Percentiles rank a stretch among this genome's conserved stretches.
Evolutionary conservation across 2,888 invertebrate species (phyloP).

Genomic region (Perizoma affinitatum): DNA sequence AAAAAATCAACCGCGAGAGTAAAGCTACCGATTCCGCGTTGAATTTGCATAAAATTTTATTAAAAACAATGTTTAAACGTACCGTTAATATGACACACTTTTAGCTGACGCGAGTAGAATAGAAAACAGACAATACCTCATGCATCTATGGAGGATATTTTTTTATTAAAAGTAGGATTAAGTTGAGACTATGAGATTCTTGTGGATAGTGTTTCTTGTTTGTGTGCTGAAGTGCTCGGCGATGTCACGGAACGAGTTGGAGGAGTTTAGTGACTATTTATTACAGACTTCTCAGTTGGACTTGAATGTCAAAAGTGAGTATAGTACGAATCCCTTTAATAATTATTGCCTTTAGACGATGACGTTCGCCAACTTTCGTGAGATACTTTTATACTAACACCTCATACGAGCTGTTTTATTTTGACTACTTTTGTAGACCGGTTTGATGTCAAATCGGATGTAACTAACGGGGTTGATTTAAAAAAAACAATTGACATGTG

Average conservation of each 20-base stretch:
- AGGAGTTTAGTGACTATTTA: slow-evolving; percentile 73
- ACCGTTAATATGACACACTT: slow-evolving; percentile 65
- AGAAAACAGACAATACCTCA: slow-evolving; percentile 44
- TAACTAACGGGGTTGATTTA: no score
- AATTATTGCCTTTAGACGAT: background rate
- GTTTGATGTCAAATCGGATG: no score
- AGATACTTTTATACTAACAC: no score
- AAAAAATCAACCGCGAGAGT: slow-evolving; percentile 62
- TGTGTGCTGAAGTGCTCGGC: slow-evolving; percentile 64
- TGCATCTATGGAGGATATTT: slow-evolving; percentile 45
- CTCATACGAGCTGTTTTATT: no score
- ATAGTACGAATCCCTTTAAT: background rate
- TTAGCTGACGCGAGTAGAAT: slow-evolving; percentile 50
- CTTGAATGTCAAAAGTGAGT: slow-evolving; percentile 74
- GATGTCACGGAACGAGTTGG: slow-evolving; percentile 67
- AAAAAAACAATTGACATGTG: no score
- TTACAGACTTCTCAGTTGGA: slow-evolving; percentile 72
- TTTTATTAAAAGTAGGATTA: slow-evolving; percentile 34
- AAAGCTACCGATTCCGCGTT: slow-evolving; percentile 34
- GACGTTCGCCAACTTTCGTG: no score
- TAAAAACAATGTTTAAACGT: slow-evolving; percentile 46
- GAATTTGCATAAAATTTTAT: slow-evolving; percentile 37
- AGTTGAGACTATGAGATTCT: slow-evolving; percentile 47
- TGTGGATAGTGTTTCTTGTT: slow-evolving; percentile 56
- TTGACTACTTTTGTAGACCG: no score